Base-by-base conservation (phyloP, 2,113 vertebrate species). In the Tylochromis polylepis region DNA sequence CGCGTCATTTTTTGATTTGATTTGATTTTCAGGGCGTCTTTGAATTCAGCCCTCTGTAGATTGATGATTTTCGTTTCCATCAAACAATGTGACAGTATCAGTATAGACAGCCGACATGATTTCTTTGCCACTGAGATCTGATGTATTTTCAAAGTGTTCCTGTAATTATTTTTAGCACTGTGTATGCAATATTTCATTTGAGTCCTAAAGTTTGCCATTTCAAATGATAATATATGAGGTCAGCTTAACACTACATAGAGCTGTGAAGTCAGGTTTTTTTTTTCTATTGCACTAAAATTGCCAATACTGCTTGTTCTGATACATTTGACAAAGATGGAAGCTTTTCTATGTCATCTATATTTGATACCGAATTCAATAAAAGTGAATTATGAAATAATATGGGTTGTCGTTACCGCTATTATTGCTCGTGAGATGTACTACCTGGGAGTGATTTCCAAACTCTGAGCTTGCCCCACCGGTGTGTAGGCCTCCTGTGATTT, bases 401-500 rank as follows among this genome's bases (percentile, higher is more conserved):
- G 0, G 0, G 6, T 38, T 2, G 6, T 41, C 62, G 3, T 22
- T 67, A 41, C 62, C 27, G 67, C 41, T 72, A 0, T 41, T 27
- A 79, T 70, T 2, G 18, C 51, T 59, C 4, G 5, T 53, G 38
- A 78, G 87, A 88, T 84, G 78, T 60, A 85, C 53, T 43, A 58
- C 43, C 27, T 77, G 6, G 6, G 43, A 51, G 70, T n/a, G 27
- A 77, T 51, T 51, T 77, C 46, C 43, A n/a, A 8, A 51, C 70
- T 12, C 43, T 12, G 27, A 31, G 43, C 70, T 51, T 31, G 46
- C 51, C 70, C 46, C 56, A 57, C 31, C 34, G 70, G 55, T 58
- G 49, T 8, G 53, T 79, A 16, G 70, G 20, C 85, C 60, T 75
- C 16, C 4, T 82, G 53, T 29, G 10, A 89, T 89, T 89, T 85